Conservation (phyloP, 2,888 invertebrate species). For the Steinernema carpocapsae region DNA sequence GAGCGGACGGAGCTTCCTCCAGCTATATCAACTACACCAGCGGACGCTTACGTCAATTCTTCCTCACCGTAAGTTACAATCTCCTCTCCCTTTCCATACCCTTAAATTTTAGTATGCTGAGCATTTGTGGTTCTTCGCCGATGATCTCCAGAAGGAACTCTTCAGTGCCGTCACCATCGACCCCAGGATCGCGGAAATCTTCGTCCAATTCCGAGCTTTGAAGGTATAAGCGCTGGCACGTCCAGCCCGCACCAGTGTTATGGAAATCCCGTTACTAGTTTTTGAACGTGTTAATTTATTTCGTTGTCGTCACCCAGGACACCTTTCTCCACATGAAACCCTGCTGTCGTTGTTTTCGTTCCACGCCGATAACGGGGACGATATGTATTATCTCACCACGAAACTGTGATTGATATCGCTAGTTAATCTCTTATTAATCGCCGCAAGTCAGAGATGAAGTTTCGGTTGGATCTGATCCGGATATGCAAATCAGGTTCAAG, state of each 20-base stretch:
- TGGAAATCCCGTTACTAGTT: too few species aligned
- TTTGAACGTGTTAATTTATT: too few species aligned
- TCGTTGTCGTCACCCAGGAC: too few species aligned
- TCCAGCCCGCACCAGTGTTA: too few species aligned
- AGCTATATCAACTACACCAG: conserved; percentile 96
- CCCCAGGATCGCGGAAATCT: conserved; percentile 91
- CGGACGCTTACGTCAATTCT: conserved; percentile 90
- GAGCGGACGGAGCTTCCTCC: conserved; percentile 75
- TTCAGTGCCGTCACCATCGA: conserved; percentile 93
- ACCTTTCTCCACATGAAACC: too few species aligned
- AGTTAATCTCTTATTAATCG: too few species aligned
- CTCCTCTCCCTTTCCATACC: too few species aligned
- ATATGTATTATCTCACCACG: too few species aligned
- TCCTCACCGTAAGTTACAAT: conserved; percentile 80
- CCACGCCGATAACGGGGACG: too few species aligned
- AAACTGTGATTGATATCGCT: too few species aligned
- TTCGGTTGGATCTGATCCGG: conserved; percentile 1
- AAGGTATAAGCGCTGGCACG: conserved; percentile 36
- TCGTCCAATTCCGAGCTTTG: conserved; percentile 83
- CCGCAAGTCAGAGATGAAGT: too few species aligned
- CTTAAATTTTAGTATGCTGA: conserved; percentile 99
- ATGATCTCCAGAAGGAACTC: conserved; percentile 88
- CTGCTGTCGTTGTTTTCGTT: too few species aligned
- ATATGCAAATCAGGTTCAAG: conserved; percentile 16
- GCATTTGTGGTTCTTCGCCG: conserved; percentile 94